Percentiles rank a stretch among this genome's conserved stretches.
Conservation (phyloP, 1,140 invertebrate species). For the Callitettix versicolor region DNA sequence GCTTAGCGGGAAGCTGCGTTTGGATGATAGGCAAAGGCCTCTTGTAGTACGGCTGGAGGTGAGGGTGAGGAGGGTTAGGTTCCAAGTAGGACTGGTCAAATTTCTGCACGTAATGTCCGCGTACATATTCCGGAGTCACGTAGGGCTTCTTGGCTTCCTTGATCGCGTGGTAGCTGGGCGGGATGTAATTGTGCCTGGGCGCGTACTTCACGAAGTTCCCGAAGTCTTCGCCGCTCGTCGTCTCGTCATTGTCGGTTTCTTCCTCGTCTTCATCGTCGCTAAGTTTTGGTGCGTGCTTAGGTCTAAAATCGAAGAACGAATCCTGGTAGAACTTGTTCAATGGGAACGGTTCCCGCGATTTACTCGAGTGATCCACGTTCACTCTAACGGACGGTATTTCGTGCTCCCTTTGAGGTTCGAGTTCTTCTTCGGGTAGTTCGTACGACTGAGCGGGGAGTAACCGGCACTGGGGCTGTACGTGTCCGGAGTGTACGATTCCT, state of each 20-base stretch:
- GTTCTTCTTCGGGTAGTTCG: too few species aligned
- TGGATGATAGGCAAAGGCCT: constrained; percentile 5
- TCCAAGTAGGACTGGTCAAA: not conserved
- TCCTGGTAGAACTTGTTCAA: too few species aligned
- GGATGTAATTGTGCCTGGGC: not conserved
- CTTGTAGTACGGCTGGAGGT: not conserved
- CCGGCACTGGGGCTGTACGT: not conserved
- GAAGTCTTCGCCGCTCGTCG: too few species aligned
- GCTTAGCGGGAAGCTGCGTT: constrained; percentile 1
- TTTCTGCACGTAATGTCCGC: not conserved
- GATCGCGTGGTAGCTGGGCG: not conserved
- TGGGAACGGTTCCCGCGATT: too few species aligned
- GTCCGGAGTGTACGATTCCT: not conserved
- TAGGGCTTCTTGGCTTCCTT: not conserved
- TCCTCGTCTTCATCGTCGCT: too few species aligned
- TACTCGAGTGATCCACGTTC: too few species aligned
- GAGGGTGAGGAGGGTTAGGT: not conserved
- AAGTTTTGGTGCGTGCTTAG: too few species aligned
- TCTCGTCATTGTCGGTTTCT: too few species aligned
- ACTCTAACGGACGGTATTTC: too few species aligned
- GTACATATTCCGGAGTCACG: not conserved
- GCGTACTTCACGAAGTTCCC: not conserved
- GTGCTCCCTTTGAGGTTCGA: too few species aligned
- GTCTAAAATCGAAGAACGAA: too few species aligned
- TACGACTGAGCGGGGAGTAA: not conserved